These are phyloP conservation scores for Phenganax stokvisi DNA, from an alignment of 92 coral and sea anemone genomes.

Conservation along the genomic window DNA sequence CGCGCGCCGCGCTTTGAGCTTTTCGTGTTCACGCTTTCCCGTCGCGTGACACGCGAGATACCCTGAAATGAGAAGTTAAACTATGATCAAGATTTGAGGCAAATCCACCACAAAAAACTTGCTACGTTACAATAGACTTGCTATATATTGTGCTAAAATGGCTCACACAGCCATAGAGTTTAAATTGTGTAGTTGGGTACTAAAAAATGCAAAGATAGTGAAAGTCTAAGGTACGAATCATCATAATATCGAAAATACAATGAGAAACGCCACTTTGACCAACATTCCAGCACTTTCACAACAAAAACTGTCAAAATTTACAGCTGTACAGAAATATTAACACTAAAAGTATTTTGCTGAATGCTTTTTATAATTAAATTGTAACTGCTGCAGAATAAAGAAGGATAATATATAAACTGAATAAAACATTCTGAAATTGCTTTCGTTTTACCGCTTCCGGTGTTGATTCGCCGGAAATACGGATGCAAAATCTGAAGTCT, in stretches of 20 bases:
- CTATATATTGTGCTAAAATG: neutral
- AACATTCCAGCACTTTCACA: too few relatives aligned
- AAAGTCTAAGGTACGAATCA: too few relatives aligned
- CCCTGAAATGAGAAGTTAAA: conserved; percentile 36
- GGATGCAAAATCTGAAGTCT: neutral
- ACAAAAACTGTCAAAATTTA: too few relatives aligned
- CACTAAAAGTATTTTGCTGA: too few relatives aligned
- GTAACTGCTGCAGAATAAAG: neutral
- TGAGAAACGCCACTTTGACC: too few relatives aligned
- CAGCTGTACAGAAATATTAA: too few relatives aligned
- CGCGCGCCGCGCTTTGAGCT: conserved; percentile 58
- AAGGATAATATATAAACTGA: neutral
- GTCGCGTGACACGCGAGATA: conserved; percentile 72
- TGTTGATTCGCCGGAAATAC: neutral
- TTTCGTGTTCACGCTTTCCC: conserved; percentile 61
- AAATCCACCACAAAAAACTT: neutral
- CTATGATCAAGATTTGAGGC: neutral
- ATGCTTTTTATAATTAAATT: too few relatives aligned
- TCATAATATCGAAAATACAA: too few relatives aligned
- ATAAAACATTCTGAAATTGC: neutral
- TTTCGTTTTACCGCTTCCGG: neutral
- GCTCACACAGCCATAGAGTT: too few relatives aligned
- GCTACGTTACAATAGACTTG: neutral
- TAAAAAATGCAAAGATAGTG: too few relatives aligned
- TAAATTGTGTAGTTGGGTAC: too few relatives aligned